Evolutionary conservation across 2,113 vertebrate genomes (phyloP).

Genomic region (Ctenodactylus gundi): DNA sequence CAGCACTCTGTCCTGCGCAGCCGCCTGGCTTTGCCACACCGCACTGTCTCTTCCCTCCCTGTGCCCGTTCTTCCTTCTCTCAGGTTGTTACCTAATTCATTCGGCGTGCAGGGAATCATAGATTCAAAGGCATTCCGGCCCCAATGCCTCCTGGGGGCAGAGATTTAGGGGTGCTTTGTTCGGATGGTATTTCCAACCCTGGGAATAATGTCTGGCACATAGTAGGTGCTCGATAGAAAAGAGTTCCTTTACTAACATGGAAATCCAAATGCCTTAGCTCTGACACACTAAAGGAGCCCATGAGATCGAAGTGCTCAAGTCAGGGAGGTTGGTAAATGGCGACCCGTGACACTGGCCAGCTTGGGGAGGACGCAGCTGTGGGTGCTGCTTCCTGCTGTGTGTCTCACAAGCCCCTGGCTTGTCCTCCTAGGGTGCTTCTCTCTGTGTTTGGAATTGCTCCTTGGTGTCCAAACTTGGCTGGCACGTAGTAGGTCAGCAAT

Average conservation of each 20-base stretch:
- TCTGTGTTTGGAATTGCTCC: background rate
- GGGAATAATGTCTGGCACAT: background rate
- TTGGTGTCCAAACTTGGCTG: background rate
- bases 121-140: background rate
- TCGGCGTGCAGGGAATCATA: background rate
- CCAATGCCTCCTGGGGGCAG: background rate
- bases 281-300: background rate
- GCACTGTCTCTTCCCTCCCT: background rate
- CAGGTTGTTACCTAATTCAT: background rate
- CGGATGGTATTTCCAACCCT: background rate
- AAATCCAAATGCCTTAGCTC: background rate
- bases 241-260: background rate
- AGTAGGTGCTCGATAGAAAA: background rate
- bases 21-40: background rate
- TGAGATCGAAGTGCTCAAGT: background rate
- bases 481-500: background rate
- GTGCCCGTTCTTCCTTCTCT: background rate
- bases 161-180: background rate
- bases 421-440: background rate
- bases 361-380: background rate
- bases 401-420: background rate
- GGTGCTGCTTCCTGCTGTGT: background rate
- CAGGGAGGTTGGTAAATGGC: background rate
- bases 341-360: too few species aligned
- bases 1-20: background rate